Percentiles rank a stretch among this genome's conserved stretches.
Evolutionary conservation across 2,113 vertebrate species (phyloP).

Genomic region (Hiodon alosoides): DNA sequence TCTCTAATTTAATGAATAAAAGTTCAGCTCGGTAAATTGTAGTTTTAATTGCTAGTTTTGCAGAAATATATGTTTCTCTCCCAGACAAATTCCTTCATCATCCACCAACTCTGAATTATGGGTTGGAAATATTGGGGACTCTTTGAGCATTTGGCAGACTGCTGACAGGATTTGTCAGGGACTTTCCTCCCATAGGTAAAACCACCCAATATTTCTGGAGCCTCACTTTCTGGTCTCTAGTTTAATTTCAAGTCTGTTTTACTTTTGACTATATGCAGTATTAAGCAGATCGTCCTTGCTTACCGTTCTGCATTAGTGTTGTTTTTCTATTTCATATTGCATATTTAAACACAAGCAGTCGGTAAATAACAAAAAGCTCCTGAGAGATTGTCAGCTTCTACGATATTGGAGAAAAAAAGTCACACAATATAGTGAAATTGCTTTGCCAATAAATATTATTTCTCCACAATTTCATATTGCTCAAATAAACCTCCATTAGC

Average conservation of each 20-base stretch:
- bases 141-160: not conserved
- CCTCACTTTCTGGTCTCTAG: conserved; percentile 23
- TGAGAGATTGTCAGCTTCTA: not conserved
- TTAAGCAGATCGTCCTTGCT: conserved; percentile 19
- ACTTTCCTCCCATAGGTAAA: not conserved
- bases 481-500: not conserved
- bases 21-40: too few relatives aligned
- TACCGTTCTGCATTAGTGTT: conserved; percentile 13
- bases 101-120: not conserved
- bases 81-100: too few relatives aligned
- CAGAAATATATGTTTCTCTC: not conserved
- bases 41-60: too few relatives aligned
- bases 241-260: conserved; percentile 31
- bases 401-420: not conserved
- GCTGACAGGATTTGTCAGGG: not conserved
- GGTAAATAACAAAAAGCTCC: not conserved
- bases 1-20: too few relatives aligned
- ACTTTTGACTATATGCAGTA: conserved; percentile 33
- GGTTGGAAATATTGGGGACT: not conserved
- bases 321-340: conserved; percentile 8
- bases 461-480: not conserved
- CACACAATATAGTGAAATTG: not conserved
- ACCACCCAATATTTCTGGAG: conserved; percentile 5
- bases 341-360: conserved; percentile 17
- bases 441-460: not conserved